A percentile compares a stretch with the other conserved stretches of the same genome.
These are phyloP conservation scores for Prinia subflava DNA, from an alignment of 2,113 vertebrate species.

Conservation along the genomic window DNA sequence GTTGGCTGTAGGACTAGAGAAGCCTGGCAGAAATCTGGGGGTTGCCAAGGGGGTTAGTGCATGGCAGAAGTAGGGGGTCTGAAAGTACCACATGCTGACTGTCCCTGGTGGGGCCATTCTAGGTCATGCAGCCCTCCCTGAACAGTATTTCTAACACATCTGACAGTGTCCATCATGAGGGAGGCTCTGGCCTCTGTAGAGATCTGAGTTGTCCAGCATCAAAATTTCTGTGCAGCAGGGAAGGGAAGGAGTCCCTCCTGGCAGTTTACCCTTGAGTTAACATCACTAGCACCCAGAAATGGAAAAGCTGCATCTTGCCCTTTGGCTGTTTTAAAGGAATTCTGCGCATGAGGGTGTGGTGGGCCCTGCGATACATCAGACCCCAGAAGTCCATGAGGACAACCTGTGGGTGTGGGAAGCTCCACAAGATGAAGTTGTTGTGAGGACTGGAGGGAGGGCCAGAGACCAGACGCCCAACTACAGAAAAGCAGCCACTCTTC, in stretches of 20 bases:
- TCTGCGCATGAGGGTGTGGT: not conserved
- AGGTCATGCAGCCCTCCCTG: not conserved
- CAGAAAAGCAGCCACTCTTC: not conserved
- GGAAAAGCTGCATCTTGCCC: not conserved
- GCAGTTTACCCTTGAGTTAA: not conserved
- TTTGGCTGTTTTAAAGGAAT: not conserved
- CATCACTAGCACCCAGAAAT: not conserved
- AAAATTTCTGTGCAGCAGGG: not conserved
- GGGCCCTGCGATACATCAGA: not conserved
- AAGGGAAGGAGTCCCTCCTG: not conserved
- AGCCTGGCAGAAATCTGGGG: not conserved
- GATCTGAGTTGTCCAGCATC: not conserved
- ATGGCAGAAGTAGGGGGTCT: not conserved
- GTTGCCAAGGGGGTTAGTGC: not conserved
- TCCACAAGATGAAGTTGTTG: not conserved
- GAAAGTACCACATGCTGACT: rapidly evolving
- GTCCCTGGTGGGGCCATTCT: not conserved
- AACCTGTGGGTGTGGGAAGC: not conserved
- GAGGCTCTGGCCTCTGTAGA: not conserved
- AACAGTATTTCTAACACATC: not conserved
- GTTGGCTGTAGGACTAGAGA: not conserved
- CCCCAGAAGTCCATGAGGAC: not conserved
- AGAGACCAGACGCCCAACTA: not conserved
- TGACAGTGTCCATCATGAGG: not conserved
- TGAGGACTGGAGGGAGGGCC: not conserved